A percentile compares a stretch with the other conserved stretches of the same genome.
These are phyloP conservation scores for Seladonia tumulorum DNA, from an alignment of 2,888 invertebrate genomes.

Conservation along the genomic window DNA sequence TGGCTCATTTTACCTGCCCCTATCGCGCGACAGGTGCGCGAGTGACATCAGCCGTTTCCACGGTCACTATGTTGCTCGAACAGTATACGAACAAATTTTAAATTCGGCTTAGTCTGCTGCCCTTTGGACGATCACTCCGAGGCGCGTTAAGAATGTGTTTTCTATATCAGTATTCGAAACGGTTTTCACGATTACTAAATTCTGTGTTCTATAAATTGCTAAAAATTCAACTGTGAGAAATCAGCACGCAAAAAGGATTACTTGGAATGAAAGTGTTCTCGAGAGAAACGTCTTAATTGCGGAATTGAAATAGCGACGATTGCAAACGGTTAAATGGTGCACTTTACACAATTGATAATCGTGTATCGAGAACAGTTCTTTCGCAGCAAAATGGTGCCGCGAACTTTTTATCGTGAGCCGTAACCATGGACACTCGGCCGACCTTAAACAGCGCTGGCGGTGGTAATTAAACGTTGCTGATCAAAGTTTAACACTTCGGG, in stretches of 20 bases:
- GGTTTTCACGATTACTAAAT: neutral
- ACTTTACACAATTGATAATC: neutral
- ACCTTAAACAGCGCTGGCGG: neutral
- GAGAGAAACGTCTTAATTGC: neutral
- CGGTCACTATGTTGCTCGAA: neutral
- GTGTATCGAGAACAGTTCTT: neutral
- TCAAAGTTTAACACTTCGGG: neutral
- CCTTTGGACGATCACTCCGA: neutral
- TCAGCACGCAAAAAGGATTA: too few species aligned
- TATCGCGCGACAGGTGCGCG: constrained; percentile 37
- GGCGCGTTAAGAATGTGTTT: too few species aligned
- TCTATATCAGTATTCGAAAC: neutral
- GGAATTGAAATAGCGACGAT: too few species aligned
- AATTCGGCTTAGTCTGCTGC: neutral
- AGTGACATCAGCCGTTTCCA: constrained; percentile 4
- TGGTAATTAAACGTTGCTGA: neutral
- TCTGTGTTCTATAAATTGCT: neutral
- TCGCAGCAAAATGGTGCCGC: neutral
- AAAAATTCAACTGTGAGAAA: neutral
- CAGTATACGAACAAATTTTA: neutral
- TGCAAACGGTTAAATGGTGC: too few species aligned
- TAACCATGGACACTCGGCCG: neutral
- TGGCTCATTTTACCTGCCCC: constrained; percentile 41
- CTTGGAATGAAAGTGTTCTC: too few species aligned
- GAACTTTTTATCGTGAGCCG: neutral